These are phyloP conservation scores for Diadegma fenestrale DNA, from an alignment of 2,888 invertebrate species.

Conservation along the genomic window DNA sequence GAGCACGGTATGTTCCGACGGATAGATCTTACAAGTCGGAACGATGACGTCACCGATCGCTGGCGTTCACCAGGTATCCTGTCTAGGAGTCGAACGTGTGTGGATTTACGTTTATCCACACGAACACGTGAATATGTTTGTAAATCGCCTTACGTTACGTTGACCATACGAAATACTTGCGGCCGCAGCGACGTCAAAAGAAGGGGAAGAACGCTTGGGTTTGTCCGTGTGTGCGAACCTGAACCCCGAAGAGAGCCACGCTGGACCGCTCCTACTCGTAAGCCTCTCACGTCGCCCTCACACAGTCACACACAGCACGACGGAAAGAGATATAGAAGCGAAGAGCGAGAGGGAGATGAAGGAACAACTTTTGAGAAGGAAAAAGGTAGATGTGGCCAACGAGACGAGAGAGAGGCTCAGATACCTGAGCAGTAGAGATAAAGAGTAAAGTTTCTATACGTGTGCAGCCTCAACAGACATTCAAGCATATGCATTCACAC, in stretches of 20 bases:
- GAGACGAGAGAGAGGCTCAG: constrained; percentile 30
- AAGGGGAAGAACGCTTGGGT: no score
- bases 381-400: constrained; percentile 24
- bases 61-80: constrained; percentile 9
- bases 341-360: background rate
- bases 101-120: background rate
- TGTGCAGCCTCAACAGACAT: constrained; percentile 4
- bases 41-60: constrained; percentile 69
- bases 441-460: constrained; percentile 56
- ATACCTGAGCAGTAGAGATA: constrained; percentile 63
- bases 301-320: background rate
- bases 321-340: constrained; percentile 1
- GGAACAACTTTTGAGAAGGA: constrained; percentile 14
- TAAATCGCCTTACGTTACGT: constrained; percentile 34
- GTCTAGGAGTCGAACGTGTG: constrained; percentile 21
- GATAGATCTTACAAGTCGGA: constrained; percentile 71
- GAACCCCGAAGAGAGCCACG: constrained; percentile 37
- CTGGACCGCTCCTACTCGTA: constrained; percentile 53
- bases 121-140: constrained; percentile 23
- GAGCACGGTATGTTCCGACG: constrained; percentile 46
- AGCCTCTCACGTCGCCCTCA: constrained; percentile 2
- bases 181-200: no score
- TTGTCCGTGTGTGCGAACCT: constrained; percentile 46
- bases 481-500: background rate
- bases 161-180: constrained; percentile 36